phyloP scores from a whole-genome alignment of 2,888 invertebrate species.

The Pristionchus mayeri region DNA sequence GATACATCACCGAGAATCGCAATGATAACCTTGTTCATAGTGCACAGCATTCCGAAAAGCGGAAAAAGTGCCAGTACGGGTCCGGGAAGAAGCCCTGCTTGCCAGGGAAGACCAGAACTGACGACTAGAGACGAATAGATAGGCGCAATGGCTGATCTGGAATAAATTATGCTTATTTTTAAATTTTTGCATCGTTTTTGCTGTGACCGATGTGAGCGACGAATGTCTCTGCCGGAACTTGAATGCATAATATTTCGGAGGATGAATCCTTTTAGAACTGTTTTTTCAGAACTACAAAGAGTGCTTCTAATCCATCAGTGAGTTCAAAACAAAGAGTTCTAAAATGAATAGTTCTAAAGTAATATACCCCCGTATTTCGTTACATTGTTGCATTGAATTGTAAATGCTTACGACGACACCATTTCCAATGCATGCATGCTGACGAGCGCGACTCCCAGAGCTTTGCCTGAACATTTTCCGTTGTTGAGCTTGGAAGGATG shows the following conservation, averaged over 20 bases:
- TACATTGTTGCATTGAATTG: no score
- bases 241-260: no score
- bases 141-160: no score
- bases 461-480: not conserved
- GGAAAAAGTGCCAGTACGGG: not conserved
- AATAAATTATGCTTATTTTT: not conserved
- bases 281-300: not conserved
- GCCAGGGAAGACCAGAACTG: not conserved
- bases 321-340: no score
- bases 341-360: no score
- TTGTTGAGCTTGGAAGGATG: no score
- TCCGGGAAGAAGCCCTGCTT: not conserved
- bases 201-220: no score
- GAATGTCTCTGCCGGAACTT: no score
- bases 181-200: not conserved
- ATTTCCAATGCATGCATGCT: not conserved
- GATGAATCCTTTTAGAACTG: no score
- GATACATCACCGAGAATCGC: no score
- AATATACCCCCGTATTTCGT: no score
- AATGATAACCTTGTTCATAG: not conserved
- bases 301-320: no score
- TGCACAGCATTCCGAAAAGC: not conserved
- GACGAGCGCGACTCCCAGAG: not conserved
- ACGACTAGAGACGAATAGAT: not conserved
- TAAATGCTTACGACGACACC: not conserved